Base-by-base conservation (phyloP, 2,797 vertebrate species). In the Heliangelus exortis region DNA sequence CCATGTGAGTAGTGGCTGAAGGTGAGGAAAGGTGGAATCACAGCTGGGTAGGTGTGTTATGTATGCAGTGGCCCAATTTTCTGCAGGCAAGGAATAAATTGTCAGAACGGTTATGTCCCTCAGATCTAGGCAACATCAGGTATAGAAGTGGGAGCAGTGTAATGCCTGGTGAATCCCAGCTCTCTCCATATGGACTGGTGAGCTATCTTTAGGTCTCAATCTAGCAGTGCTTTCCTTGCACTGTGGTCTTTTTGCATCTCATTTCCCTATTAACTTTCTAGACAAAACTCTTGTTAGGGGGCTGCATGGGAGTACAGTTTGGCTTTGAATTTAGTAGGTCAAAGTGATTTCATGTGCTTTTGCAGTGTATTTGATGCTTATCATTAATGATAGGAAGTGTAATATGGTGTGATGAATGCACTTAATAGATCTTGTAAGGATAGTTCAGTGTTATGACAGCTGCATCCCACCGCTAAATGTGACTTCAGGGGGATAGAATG, bases 251-350 rank as follows among this genome's bases (percentile, higher is more conserved):
- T 41, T 10, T 63, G 66, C 7, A 15, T 51, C 21, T 25, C 22
- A 41, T 61, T 74, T 74, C 29, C 22, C 1, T 31, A 17, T 68
- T 45, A 26, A 25, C 31, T 86, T 87, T 77, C n/a, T 41, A 36
- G 53, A 74, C 8, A 31, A 67, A 87, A 55, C 19, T 74, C 45
- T 31, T 4, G 28, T 13, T 57, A 18, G 20, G 9, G 4, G 2
- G 0, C 0, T 26, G 18, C 15, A n/a, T 39, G 13, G 77, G 7
- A n/a, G 5, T 63, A n/a, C 28, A 50, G 15, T 15, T 21, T 57
- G 33, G 28, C 62, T 88, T 87, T 94, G 33, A 67, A 63, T 83
- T 85, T 74, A 12, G 14, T 57, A 20, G 39, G 41, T 90, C 36
- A 33, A 9, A 59, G 45, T 21, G 23, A 45, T 68, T 68, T 26